Evolutionary conservation across 2,113 vertebrate species (phyloP).

Genomic region (Crotalus horridus): DNA sequence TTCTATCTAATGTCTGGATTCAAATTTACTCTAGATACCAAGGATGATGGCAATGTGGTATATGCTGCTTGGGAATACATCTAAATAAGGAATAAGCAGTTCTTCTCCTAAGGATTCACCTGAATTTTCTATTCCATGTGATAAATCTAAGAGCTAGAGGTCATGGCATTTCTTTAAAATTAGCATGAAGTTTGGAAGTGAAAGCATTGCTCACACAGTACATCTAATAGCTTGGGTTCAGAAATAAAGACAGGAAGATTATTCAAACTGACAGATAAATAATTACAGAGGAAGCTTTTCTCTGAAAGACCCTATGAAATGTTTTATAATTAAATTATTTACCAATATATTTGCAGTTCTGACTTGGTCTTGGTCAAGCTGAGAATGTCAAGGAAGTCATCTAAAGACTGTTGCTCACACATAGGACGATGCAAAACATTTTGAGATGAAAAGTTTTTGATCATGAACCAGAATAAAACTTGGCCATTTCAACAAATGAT

Average conservation of each 20-base stretch:
- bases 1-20: background rate
- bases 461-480: background rate
- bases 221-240: background rate
- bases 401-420: background rate
- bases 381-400: background rate
- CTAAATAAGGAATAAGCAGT: background rate
- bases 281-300: background rate
- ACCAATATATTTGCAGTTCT: background rate
- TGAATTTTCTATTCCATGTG: background rate
- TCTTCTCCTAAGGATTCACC: background rate
- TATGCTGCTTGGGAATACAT: background rate
- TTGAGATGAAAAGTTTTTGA: background rate
- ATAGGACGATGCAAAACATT: background rate
- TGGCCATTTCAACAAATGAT: background rate
- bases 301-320: background rate
- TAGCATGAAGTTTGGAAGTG: background rate
- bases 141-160: background rate
- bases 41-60: background rate
- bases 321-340: background rate
- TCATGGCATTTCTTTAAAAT: background rate
- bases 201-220: background rate
- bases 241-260: background rate
- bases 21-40: background rate
- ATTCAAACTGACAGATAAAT: background rate
- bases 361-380: background rate